Conservation (phyloP, 2,113 vertebrate species). For the Rhinolophus sinicus region DNA sequence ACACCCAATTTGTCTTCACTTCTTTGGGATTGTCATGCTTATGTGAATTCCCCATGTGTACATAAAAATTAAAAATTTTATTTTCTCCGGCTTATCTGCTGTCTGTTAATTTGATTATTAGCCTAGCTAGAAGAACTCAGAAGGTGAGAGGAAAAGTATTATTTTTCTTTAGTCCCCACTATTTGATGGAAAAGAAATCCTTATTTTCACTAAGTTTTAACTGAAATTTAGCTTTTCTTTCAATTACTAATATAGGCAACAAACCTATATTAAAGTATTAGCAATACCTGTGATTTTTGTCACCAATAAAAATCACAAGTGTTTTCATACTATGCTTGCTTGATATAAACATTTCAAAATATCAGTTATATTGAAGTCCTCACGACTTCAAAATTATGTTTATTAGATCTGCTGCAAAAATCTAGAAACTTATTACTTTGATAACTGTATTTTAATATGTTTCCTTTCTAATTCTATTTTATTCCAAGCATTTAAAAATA, state of each 20-base stretch:
- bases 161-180: too few relatives aligned
- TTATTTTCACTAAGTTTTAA: constrained; percentile 55
- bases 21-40: too few relatives aligned
- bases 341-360: constrained; percentile 8
- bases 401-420: neutral
- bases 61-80: too few relatives aligned
- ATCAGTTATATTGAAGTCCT: neutral
- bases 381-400: neutral
- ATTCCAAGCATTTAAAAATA: constrained; percentile 22
- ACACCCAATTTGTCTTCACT: too few relatives aligned
- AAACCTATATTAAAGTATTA: neutral
- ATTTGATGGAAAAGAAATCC: neutral
- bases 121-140: too few relatives aligned
- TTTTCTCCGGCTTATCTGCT: too few relatives aligned
- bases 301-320: constrained; percentile 31
- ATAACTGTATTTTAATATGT: neutral
- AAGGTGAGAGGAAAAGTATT: too few relatives aligned
- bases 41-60: too few relatives aligned
- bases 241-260: constrained; percentile 42
- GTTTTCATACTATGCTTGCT: constrained; percentile 9
- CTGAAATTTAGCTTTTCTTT: constrained; percentile 48
- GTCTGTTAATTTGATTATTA: too few relatives aligned
- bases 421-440: constrained; percentile 25
- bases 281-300: constrained; percentile 19
- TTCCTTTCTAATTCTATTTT: constrained; percentile 7